Conservation (phyloP, 2,113 vertebrate genomes). For the Taurulus bubalis region DNA sequence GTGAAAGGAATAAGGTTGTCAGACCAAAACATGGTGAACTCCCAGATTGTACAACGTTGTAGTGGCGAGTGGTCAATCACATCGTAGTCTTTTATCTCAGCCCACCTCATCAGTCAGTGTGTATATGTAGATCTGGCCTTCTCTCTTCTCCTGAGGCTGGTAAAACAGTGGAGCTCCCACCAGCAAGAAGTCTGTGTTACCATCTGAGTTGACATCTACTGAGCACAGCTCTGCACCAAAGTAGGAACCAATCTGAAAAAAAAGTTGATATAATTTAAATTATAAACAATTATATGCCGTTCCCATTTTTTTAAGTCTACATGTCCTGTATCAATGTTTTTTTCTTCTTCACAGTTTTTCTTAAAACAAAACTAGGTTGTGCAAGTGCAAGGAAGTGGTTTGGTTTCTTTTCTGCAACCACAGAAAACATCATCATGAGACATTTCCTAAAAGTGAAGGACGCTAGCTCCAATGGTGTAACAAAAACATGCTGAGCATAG, state of each 20-base stretch:
- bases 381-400: slow-evolving; percentile 8
- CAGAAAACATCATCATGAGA: not conserved
- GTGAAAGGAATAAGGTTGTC: not conserved
- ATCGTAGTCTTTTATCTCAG: not conserved
- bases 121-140: slow-evolving; percentile 85
- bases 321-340: not conserved
- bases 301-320: not conserved
- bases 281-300: not conserved
- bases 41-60: not conserved
- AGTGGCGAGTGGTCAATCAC: not conserved
- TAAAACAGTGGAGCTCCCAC: slow-evolving; percentile 87
- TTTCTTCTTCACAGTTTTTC: not conserved
- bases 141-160: slow-evolving; percentile 70
- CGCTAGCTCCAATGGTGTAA: not conserved
- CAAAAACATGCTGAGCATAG: not conserved
- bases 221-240: slow-evolving; percentile 87
- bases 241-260: slow-evolving; percentile 88
- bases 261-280: not conserved
- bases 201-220: slow-evolving; percentile 83
- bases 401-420: slow-evolving; percentile 24
- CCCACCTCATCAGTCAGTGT: slow-evolving; percentile 78
- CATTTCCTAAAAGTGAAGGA: not conserved
- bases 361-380: not conserved
- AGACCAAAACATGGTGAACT: not conserved
- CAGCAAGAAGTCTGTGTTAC: slow-evolving; percentile 85